Evolutionary conservation across 2,797 vertebrate genomes (phyloP), one percentile per base, ranked within the genome.

Genomic region (Aphelocoma californica): DNA sequence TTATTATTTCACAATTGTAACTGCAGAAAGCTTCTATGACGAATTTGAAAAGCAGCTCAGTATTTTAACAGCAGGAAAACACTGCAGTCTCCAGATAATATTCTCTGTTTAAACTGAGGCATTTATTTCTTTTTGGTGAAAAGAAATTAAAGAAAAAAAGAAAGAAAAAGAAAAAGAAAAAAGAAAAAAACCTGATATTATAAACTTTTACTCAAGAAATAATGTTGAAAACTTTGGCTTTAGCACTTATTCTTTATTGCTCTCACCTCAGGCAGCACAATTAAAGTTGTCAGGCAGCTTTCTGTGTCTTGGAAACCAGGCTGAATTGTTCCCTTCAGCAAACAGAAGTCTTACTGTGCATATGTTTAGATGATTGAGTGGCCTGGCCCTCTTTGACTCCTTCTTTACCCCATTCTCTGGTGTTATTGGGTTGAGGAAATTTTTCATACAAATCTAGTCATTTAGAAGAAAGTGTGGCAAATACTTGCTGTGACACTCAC

Each of bases 151-250:
- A 28, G 11, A 21, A 11, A 14, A 12, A 8, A 21, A 4, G 10
- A 21, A 6, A 5, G 2, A 23, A 11, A 18, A 6, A n/a, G 18
- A 6, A 12, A 3, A 21, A 32, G 4, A n/a, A 9, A 5, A 8
- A 34, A 34, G 34, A 34, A 2, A 23, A n/a, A 25, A 9, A 14
- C 23, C 32, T 1, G 1, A 2, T 36, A 10, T 58, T 74, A 13
- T 13, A 77, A 90, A 42, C 1, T 88, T 83, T 58, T 54, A 31
- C 8, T 62, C 6, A 32, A 60, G 18, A 86, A 95, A 81, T 58
- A 62, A 13, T 66, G 9, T 9, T 51, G 20, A 69, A 77, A 80
- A 82, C 26, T 36, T n/a, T 69, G 34, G 2, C 5, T 87, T 86
- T 51, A 67, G 42, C 28, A 38, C 8, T 78, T 77, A 20, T 1